Evolutionary conservation across 2,797 vertebrate genomes (phyloP).

Genomic region (Acipenser ruthenus): DNA sequence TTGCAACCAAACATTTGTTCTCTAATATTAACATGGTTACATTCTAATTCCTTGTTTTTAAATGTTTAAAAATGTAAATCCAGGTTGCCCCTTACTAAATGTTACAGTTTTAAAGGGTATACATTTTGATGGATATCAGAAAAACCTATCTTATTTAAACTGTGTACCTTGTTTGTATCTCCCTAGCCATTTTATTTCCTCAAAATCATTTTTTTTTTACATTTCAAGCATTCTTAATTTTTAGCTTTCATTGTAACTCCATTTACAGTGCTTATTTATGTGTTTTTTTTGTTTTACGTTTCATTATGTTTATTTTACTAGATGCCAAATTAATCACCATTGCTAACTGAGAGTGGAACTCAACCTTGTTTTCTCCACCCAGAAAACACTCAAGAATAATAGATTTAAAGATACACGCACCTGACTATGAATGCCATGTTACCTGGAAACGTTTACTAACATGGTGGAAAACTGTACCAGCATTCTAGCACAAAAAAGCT

Average conservation of each 20-base stretch:
- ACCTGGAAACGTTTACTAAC: too few relatives aligned
- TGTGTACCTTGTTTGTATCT: too few relatives aligned
- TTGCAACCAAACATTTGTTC: conserved; percentile 61
- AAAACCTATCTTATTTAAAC: too few relatives aligned
- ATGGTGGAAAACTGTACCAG: too few relatives aligned
- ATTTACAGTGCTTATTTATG: background rate
- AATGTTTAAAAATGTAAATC: background rate
- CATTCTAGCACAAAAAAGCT: too few relatives aligned
- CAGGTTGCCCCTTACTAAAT: too few relatives aligned
- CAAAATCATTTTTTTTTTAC: background rate
- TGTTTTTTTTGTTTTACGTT: background rate
- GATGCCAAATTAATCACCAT: conserved; percentile 2
- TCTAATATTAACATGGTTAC: conserved; percentile 14
- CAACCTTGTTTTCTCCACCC: background rate
- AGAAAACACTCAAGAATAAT: too few relatives aligned
- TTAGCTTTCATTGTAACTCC: background rate
- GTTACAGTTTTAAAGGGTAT: too few relatives aligned
- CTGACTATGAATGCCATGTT: too few relatives aligned
- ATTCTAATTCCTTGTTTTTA: background rate
- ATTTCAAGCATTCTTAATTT: background rate
- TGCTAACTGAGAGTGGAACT: conserved; percentile 1
- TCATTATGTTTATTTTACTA: conserved; percentile 8
- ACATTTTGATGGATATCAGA: too few relatives aligned
- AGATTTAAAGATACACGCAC: too few relatives aligned
- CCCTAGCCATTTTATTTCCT: background rate